Evolutionary conservation across 2,113 vertebrate genomes (phyloP).

Genomic region (Microtus pennsylvanicus): DNA sequence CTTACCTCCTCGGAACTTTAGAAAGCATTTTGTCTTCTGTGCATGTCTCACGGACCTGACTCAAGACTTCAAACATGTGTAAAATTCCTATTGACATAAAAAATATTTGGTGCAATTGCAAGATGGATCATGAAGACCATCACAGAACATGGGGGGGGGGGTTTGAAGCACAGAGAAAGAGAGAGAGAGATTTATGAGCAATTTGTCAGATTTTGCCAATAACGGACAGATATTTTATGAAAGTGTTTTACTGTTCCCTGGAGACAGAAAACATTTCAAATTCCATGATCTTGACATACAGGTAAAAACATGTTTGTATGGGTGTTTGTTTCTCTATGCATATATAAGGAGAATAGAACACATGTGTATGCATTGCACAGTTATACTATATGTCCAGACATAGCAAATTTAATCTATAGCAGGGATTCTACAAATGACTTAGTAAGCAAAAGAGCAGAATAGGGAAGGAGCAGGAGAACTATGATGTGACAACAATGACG

Average conservation of each 20-base stretch:
- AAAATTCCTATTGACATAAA: slow-evolving; percentile 29
- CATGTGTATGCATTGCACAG: background rate
- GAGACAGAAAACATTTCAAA: slow-evolving; percentile 23
- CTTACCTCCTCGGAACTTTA: slow-evolving; percentile 57
- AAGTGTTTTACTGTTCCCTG: background rate
- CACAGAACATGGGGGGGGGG: background rate
- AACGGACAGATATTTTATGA: background rate
- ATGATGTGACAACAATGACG: background rate
- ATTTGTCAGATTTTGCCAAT: slow-evolving; percentile 50
- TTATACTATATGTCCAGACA: background rate
- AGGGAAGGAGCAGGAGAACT: background rate
- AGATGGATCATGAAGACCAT: background rate
- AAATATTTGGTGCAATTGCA: background rate
- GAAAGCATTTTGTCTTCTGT: background rate
- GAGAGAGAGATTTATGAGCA: slow-evolving; percentile 9
- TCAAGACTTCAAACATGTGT: background rate
- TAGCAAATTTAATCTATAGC: background rate
- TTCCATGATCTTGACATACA: background rate
- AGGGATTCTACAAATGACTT: slow-evolving; percentile 5
- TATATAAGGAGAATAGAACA: background rate
- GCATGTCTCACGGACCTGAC: background rate
- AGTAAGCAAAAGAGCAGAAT: background rate
- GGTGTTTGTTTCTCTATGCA: background rate
- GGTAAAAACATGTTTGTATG: background rate
- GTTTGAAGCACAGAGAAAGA: slow-evolving; percentile 10